Conservation (phyloP, 1,140 invertebrate species). For the Bursaphelenchus mucronatus region DNA sequence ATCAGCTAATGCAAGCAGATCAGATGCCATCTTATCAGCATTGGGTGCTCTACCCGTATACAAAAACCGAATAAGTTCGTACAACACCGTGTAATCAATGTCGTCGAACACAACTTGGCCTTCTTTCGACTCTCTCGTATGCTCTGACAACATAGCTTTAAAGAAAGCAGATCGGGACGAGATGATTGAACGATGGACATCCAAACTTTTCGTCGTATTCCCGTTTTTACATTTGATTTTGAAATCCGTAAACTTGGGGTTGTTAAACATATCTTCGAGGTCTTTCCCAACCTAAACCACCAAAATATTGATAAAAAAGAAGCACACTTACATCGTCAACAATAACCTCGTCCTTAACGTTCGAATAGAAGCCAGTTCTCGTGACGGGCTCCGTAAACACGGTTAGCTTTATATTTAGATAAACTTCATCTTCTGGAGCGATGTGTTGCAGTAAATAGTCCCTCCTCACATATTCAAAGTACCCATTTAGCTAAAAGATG, state of each 20-base stretch:
- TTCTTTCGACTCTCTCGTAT: conserved; percentile 48
- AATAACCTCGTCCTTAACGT: conserved; percentile 3
- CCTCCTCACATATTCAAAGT: conserved; percentile 59
- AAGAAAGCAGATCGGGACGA: conserved; percentile 61
- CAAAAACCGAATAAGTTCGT: conserved; percentile 4
- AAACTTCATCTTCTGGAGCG: conserved; percentile 47
- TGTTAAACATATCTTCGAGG: conserved; percentile 34
- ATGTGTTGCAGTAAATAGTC: conserved; percentile 53
- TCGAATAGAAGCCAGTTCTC: conserved; percentile 26
- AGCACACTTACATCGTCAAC: conserved; percentile 2
- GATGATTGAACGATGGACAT: conserved; percentile 58
- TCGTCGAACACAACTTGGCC: conserved; percentile 48
- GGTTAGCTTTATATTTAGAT: conserved; percentile 46
- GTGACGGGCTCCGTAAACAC: conserved; percentile 58
- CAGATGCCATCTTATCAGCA: conserved; percentile 38
- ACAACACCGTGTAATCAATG: conserved; percentile 52
- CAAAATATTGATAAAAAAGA: conserved; percentile 23
- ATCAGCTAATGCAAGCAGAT: conserved; percentile 54
- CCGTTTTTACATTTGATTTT: conserved; percentile 43
- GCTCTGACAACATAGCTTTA: conserved; percentile 57
- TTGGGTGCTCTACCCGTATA: conserved; percentile 25
- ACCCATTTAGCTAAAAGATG: conserved; percentile 53
- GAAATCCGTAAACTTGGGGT: conserved; percentile 54
- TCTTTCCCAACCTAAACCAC: conserved; percentile 35
- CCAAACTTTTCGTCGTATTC: conserved; percentile 34